Base-by-base conservation (phyloP, 2,888 invertebrate species). In the Harpagoxenus sublaevis region DNA sequence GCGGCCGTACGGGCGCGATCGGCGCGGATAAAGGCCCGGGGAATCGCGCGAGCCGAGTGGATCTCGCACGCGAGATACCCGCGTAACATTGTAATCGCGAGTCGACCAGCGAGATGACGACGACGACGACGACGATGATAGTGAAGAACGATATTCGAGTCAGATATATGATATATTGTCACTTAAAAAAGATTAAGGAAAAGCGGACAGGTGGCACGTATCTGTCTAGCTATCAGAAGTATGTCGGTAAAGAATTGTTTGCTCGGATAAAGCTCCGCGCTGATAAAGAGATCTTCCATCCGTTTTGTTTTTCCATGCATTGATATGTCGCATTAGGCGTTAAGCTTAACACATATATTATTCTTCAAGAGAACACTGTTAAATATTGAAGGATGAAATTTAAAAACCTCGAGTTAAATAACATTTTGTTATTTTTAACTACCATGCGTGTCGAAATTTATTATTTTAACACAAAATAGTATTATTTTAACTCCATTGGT, bases 1-100 rank as follows among this genome's bases (percentile, higher is more conserved):
- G 35, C 35, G 35, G 35, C 35, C 35, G 35, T 86, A 88, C 88
- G 88, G 89, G 91, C 92, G 91, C 92, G 88, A 89, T 79, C 86
- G 15, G 84, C 86, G 84, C 86, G 89, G 88, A 90, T 87, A 88
- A 91, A 87, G 74, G 74, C 39, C 35, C 78, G 87, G 55, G 83
- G 84, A 86, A 87, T 87, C 85, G 87, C 83, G 84, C 85, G 85
- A 86, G 86, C 66, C 83, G 81, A 28, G 6, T 28, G 48, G 12
- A 18, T 45, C 9, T 28, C 68, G 68, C n/a, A 51, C 60, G 31
- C 31, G 3, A 10, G 48, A 15, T 10, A 35, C 23, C 28, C 23
- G 74, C 48, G 66, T 35, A 48, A 65, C 35, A 18, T 55, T 28
- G 42, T 23, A 55, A 70, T 53, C 28, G 28, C 53, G 39, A 70